A percentile compares a stretch with the other conserved stretches of the same genome.
phyloP scores from a whole-genome alignment of 2,888 invertebrate species.

The Thecophora atra region DNA sequence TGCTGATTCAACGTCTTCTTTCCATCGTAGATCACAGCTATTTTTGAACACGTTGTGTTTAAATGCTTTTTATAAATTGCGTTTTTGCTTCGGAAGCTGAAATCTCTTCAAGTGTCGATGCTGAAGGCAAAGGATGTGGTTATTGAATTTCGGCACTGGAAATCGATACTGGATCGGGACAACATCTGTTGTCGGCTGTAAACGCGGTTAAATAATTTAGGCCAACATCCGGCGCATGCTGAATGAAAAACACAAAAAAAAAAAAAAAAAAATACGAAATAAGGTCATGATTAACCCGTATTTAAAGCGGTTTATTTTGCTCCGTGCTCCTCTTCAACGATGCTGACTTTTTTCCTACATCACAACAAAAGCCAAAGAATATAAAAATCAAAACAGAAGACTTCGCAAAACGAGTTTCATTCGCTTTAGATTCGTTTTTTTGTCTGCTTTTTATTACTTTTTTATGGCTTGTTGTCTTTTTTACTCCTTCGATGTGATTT shows the following conservation, averaged over 20 bases:
- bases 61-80: neutral
- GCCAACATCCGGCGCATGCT: neutral
- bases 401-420: constrained; percentile 14
- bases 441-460: neutral
- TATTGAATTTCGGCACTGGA: no score
- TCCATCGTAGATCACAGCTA: constrained; percentile 17
- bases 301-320: neutral
- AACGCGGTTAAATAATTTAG: constrained; percentile 12
- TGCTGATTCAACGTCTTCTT: neutral
- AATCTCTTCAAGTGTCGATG: neutral
- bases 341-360: neutral
- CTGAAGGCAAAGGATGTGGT: neutral
- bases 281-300: constrained; percentile 28
- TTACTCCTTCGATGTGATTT: no score
- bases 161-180: no score
- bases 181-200: neutral
- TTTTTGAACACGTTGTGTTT: neutral
- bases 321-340: neutral
- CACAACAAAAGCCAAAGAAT: constrained; percentile 20
- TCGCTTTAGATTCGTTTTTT: neutral
- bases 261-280: constrained; percentile 17
- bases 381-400: constrained; percentile 24
- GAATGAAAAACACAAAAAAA: neutral
- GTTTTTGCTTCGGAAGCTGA: neutral
- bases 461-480: neutral